Base-by-base conservation (phyloP, 2,113 vertebrate genomes). In the Panurus biarmicus region DNA sequence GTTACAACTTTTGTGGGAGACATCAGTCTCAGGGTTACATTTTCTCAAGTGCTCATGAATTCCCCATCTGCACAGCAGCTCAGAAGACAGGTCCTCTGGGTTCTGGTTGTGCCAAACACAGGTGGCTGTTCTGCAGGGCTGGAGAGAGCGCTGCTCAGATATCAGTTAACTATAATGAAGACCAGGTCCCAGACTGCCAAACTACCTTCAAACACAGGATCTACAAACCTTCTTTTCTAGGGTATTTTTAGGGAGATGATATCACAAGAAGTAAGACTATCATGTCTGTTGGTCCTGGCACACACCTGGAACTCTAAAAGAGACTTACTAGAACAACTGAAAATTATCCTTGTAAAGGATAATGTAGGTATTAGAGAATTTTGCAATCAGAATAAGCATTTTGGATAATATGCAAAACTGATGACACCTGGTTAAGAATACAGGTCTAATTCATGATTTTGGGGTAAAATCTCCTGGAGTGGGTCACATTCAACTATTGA, bases 261-360 rank as follows among this genome's bases (percentile, higher is more conserved):
- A 72, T 35, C 44, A 38, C 38, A 73, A 81, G 24, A 77, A 11
- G 28, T 18, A 40, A 70, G 40, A 35, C 45, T 36, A 3, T 15
- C 0, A 0, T n/a, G 56, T 10, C 45, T 77, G 5, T 12, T 58
- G 60, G 31, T 40, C 72, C 25, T 51, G 36, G 25, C 25, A 70
- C 25, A 56, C 60, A 23, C 17, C 50, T 65, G 10, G 14, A 17
- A n/a, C 33, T 74, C 51, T 33, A 60, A 38, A 69, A 31, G 29
- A 70, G 1, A 11, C 40, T 19, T 78, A 28, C 26, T 11, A 65
- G 21, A 78, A 51, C 6, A 69, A 78, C 11, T 78, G 36, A 51
- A 86, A 91, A 78, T 38, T 40, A 36, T 56, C 76, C 14, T 56
- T 70, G 23, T 28, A 25, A 61, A 70, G 60, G 21, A 48, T 29